A percentile compares a stretch with the other conserved stretches of the same genome.
Conservation (phyloP, 2,113 vertebrate species). For the Pavo muticus region DNA sequence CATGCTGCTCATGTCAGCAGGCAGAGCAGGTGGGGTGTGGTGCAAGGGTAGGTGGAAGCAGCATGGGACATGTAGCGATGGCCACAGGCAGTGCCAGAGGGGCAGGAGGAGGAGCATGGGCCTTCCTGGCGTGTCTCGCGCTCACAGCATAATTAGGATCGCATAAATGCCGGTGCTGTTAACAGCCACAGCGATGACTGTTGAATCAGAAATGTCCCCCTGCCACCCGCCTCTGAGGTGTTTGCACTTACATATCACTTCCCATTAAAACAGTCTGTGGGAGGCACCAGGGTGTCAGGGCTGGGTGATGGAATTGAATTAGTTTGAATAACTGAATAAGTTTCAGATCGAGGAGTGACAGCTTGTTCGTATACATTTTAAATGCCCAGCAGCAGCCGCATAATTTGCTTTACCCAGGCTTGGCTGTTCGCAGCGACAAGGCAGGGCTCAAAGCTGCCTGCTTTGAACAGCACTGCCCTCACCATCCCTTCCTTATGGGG, state of each 20-base stretch:
- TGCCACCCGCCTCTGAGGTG: background rate
- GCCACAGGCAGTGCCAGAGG: accelerated
- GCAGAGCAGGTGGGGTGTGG: accelerated
- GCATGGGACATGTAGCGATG: accelerated
- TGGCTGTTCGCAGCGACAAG: accelerated
- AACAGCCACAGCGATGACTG: conserved; percentile 34
- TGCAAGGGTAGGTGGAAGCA: background rate
- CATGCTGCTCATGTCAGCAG: accelerated
- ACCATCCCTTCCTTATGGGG: background rate
- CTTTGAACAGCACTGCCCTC: background rate
- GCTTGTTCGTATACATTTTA: conserved; percentile 44
- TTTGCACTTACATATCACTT: conserved; percentile 47
- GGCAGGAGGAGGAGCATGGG: accelerated
- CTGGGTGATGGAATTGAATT: conserved; percentile 51
- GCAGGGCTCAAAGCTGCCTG: background rate
- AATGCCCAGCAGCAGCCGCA: conserved; percentile 42
- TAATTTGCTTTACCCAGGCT: conserved; percentile 5
- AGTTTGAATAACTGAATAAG: conserved; percentile 63
- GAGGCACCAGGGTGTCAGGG: conserved; percentile 1
- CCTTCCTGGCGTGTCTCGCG: background rate
- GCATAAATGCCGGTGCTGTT: conserved; percentile 52
- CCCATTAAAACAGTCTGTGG: conserved; percentile 48
- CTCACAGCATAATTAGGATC: conserved; percentile 8
- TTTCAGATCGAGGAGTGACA: conserved; percentile 47
- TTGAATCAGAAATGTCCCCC: conserved; percentile 29